Base-by-base conservation (phyloP, 2,797 vertebrate genomes). In the Siniperca obscura region DNA sequence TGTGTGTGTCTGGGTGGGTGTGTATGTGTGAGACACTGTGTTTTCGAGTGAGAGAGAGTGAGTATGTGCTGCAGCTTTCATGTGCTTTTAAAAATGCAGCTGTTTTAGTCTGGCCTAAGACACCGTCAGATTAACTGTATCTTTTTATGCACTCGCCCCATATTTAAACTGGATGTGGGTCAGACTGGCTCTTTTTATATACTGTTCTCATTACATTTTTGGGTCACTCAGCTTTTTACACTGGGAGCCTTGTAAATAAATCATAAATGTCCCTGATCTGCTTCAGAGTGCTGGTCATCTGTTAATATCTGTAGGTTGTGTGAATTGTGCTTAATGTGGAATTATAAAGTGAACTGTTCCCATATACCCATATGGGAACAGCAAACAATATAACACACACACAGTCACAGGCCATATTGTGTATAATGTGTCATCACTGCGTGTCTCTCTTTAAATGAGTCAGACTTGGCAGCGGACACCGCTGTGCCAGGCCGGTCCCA, bases 141-240 rank as follows among this genome's bases (percentile, higher is more conserved):
- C 53, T 88, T 90, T 92, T 91, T 80, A 88, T 89, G 76, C 70
- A 61, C 73, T 83, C 30, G 69, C 44, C 69, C 88, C 79, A 85
- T n/a, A 89, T 92, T 83, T 78, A 70, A 87, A 80, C 62, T 57
- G 62, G 83, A 93, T 93, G 42, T 92, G 91, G 91, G 93, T 91
- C 92, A 90, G 86, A 78, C 38, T 12, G 70, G 59, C 34, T 90
- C 78, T 92, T 93, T 94, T 93, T 93, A 91, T 90, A 90, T n/a
- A 44, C 88, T 86, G 93, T 66, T 90, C 94, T 93, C 88, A 87
- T 93, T 94, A 87, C 62, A 69, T 73, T 93, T 92, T 90, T 89
- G 90, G 93, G 93, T 91, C 93, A 88, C 77, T 83, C 87, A 73
- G 81, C 80, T 92, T 91, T 92, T 89, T 88, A 86, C 76, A 79